A percentile compares a stretch with the other conserved stretches of the same genome.
Evolutionary conservation across 2,113 vertebrate species (phyloP).

Genomic region (Gobio gobio): DNA sequence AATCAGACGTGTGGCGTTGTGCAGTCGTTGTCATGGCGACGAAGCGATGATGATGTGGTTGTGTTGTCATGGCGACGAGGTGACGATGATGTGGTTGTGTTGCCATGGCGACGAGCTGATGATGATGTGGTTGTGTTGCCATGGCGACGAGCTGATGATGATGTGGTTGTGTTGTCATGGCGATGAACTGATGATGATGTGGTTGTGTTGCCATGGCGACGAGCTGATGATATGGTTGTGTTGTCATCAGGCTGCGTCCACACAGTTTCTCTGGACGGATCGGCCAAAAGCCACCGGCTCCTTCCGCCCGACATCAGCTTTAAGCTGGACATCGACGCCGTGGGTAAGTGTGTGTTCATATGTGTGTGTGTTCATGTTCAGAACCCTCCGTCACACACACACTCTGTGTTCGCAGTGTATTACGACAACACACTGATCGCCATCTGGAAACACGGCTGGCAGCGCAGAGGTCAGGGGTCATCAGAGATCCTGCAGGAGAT

Average conservation of each 20-base stretch:
- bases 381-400: neutral
- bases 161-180: neutral
- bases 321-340: conserved; percentile 31
- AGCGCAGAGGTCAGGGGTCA: conserved; percentile 73
- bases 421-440: conserved; percentile 79
- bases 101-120: neutral
- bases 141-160: no score
- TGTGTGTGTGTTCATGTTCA: neutral
- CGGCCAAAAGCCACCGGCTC: neutral
- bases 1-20: no score
- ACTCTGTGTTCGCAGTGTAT: conserved; percentile 71
- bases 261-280: conserved; percentile 10
- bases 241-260: conserved; percentile 30
- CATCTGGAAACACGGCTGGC: conserved; percentile 88
- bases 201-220: neutral
- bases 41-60: neutral
- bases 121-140: neutral
- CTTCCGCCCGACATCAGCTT: conserved; percentile 25
- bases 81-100: neutral
- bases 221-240: neutral
- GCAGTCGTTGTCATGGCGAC: neutral
- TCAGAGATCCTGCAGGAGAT: conserved; percentile 77
- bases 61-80: neutral
- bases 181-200: neutral
- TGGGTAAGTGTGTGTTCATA: conserved; percentile 30